These are phyloP conservation scores for Spisula subtruncata DNA, from an alignment of 2,888 invertebrate species.

Conservation along the genomic window DNA sequence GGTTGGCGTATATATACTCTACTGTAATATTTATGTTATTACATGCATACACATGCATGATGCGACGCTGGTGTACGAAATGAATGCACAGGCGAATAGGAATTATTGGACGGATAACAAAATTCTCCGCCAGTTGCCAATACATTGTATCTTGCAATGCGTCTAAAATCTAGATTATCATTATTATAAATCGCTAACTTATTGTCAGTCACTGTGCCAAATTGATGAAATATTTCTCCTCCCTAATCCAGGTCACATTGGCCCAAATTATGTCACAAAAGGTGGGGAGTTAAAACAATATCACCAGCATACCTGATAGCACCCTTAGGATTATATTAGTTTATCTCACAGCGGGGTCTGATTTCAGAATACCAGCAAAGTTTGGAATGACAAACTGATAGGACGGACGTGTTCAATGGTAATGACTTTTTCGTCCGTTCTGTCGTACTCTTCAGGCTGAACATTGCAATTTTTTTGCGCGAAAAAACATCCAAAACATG, in stretches of 20 bases:
- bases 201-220: neutral
- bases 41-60: neutral
- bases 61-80: neutral
- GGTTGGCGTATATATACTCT: neutral
- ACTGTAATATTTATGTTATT: neutral
- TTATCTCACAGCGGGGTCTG: neutral
- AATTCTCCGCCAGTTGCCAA: neutral
- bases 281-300: conserved; percentile 1
- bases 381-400: neutral
- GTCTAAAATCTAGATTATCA: neutral
- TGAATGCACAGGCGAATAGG: neutral
- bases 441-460: neutral
- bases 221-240: neutral
- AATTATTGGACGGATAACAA: conserved; percentile 11
- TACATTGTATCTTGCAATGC: neutral
- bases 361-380: neutral
- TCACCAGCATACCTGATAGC: neutral
- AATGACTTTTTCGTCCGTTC: neutral
- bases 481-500: neutral
- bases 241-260: neutral
- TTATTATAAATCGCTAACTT: neutral
- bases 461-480: neutral
- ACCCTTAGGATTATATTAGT: neutral
- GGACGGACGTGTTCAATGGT: neutral
- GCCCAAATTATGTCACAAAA: neutral